Evolutionary conservation across 2,113 vertebrate genomes (phyloP), one percentile per base, ranked within the genome.

Genomic region (Holacanthus passer): DNA sequence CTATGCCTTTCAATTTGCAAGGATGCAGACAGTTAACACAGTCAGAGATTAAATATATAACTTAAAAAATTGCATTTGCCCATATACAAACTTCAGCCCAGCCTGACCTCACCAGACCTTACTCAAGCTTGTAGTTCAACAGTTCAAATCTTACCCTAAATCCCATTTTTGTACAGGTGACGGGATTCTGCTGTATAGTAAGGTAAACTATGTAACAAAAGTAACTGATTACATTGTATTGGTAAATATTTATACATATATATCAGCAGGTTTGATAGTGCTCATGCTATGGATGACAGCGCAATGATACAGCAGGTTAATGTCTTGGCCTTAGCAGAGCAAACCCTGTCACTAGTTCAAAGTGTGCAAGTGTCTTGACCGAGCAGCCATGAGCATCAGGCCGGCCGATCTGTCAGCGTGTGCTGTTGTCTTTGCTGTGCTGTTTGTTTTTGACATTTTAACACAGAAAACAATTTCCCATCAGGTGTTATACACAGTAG

Each of bases 391-490:
- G n/a, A 31, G n/a, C 39, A 27, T 65, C 12, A 35, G 11, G 9
- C 43, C 19, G 7, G 52, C 16, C 20, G 12, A 11, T 60, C 17
- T 71, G 67, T 71, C 67, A 58, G n/a, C 2, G 1, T 70, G 35
- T 50, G 43, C 68, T 11, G 47, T 22, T 73, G 31, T 63, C 31
- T 56, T 29, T 29, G 52, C 24, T 55, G 52, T 55, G 52, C 52
- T 27, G 52, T 63, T 35, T 31, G 7, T 19, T 59, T 66, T 55
- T 73, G 62, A 55, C 75, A 79, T 73, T 55, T 47, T 17, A 55
- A 79, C 20, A 55, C 24, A 16, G 50, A 31, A 73, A 68, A 68
- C 45, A 68, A 62, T 52, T 22, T 55, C 32, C 31, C 47, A 31
- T 73, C 75, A 55, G 55, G 37, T 35, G 60, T 43, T 53, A 52